Conservation (phyloP, 1,140 invertebrate species). For the Steinernema khuongi region DNA sequence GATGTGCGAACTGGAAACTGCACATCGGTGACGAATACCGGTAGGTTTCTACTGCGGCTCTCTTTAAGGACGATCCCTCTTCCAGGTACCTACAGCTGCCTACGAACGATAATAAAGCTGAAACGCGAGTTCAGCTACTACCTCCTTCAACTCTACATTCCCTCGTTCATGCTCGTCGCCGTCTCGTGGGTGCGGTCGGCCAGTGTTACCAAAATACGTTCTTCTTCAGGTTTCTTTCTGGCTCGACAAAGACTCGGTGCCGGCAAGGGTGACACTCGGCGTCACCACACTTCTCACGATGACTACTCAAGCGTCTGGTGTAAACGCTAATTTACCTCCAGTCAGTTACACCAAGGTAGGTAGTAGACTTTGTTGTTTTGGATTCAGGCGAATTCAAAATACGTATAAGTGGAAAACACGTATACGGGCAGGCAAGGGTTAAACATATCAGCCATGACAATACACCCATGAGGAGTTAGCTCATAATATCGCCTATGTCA, state of each 20-base stretch:
- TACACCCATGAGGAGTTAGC: no score
- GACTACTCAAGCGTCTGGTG: conserved; percentile 80
- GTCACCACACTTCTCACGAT: conserved; percentile 81
- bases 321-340: conserved; percentile 82
- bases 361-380: not conserved
- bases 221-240: conserved; percentile 55
- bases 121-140: conserved; percentile 62
- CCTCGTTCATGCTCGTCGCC: conserved; percentile 69
- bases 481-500: no score
- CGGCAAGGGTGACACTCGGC: conserved; percentile 75
- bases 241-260: conserved; percentile 88
- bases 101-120: conserved; percentile 53
- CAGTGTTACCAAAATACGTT: not conserved
- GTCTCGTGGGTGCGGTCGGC: conserved; percentile 87
- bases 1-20: conserved; percentile 86
- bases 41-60: conserved; percentile 62
- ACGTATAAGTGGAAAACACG: no score
- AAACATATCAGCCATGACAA: no score
- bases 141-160: conserved; percentile 61
- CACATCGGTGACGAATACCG: conserved; percentile 89
- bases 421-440: no score
- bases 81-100: conserved; percentile 55
- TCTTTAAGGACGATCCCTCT: no score
- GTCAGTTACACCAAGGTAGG: conserved; percentile 83
- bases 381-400: not conserved